A percentile compares a stretch with the other conserved stretches of the same genome.
Conservation (phyloP, 2,797 vertebrate genomes). For the Artibeus lituratus region DNA sequence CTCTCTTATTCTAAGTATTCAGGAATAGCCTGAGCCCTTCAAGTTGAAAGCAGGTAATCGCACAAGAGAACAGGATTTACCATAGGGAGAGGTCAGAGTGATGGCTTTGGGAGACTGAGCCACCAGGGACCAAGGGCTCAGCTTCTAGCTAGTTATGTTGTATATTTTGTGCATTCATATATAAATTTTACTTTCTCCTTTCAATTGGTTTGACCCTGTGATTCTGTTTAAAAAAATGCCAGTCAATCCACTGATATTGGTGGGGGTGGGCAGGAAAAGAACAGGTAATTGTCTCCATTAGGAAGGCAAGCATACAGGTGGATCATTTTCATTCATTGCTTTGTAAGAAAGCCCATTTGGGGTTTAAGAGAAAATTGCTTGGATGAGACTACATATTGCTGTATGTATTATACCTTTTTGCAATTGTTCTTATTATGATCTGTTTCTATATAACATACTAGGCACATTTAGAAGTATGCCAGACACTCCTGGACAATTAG, state of each 20-base stretch:
- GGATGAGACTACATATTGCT: background rate
- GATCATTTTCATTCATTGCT: background rate
- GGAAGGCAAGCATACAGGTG: background rate
- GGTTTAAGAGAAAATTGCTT: background rate
- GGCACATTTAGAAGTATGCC: background rate
- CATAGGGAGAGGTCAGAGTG: background rate
- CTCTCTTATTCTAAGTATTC: background rate
- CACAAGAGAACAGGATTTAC: background rate
- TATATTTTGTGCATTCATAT: background rate
- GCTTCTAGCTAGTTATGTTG: background rate
- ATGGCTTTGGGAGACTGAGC: background rate
- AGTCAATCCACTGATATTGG: background rate
- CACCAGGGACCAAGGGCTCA: background rate
- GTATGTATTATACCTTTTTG: background rate
- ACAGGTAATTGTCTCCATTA: background rate
- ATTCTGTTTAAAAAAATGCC: background rate
- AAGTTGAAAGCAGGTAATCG: background rate
- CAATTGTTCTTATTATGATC: background rate
- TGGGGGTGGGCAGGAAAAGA: background rate
- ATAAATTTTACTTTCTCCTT: conserved; percentile 33
- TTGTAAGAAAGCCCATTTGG: background rate
- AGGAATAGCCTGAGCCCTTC: background rate
- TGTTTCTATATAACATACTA: background rate
- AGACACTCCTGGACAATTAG: background rate
- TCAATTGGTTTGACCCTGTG: background rate